Percentiles rank a stretch among this genome's conserved stretches.
These are phyloP conservation scores for Nanger granti DNA, from an alignment of 2,113 vertebrate species.

Conservation along the genomic window DNA sequence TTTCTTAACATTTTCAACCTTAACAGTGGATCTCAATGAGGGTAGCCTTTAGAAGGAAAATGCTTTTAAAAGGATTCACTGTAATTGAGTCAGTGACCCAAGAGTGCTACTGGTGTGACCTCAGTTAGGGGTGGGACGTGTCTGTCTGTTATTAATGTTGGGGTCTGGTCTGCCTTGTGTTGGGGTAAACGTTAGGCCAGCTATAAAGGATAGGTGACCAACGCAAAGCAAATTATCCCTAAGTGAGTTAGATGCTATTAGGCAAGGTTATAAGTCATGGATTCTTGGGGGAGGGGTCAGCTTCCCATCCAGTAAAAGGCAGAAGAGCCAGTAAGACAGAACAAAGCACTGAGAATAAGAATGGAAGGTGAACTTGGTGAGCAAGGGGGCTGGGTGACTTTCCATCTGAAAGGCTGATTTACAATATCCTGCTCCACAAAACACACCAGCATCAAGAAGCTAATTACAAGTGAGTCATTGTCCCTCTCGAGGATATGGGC, in stretches of 20 bases:
- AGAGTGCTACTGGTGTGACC: constrained; percentile 41
- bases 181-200: constrained; percentile 35
- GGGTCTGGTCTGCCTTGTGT: neutral
- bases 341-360: neutral
- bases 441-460: neutral
- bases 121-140: constrained; percentile 26
- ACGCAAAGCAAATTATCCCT: constrained; percentile 47
- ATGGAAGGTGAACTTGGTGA: neutral
- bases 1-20: constrained; percentile 24
- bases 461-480: neutral
- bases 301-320: constrained; percentile 33
- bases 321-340: neutral
- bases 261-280: constrained; percentile 3
- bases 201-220: constrained; percentile 42
- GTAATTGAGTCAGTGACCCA: constrained; percentile 36
- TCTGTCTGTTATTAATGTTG: constrained; percentile 46
- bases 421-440: neutral
- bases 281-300: constrained; percentile 44
- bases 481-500: neutral
- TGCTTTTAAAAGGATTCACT: constrained; percentile 55
- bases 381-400: neutral
- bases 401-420: neutral
- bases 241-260: constrained; percentile 61
- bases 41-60: constrained; percentile 17
- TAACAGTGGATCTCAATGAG: neutral